Conservation (phyloP, 2,797 vertebrate species). For the Eidolon dupreanum region DNA sequence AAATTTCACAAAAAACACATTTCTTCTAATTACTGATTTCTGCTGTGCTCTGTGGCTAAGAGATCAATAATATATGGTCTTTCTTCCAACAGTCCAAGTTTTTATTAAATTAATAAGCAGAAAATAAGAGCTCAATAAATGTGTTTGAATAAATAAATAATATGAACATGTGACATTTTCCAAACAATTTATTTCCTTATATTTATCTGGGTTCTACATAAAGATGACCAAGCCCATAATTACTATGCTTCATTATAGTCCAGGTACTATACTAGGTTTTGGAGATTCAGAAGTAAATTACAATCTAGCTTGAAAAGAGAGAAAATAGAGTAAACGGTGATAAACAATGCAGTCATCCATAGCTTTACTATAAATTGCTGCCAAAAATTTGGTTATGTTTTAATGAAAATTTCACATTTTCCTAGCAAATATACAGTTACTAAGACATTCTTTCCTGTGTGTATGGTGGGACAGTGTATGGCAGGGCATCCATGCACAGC, state of each 20-base stretch:
- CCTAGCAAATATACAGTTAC: neutral
- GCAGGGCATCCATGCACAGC: neutral
- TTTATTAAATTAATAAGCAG: slow-evolving; percentile 13
- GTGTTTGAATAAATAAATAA: slow-evolving; percentile 13
- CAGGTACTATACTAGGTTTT: neutral
- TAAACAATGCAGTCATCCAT: neutral
- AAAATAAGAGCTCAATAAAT: neutral
- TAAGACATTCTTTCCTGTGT: neutral
- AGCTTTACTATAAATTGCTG: neutral
- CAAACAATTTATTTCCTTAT: neutral
- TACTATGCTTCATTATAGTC: neutral
- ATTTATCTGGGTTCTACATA: neutral
- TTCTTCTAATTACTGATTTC: slow-evolving; percentile 23
- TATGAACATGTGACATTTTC: neutral
- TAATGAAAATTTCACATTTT: neutral
- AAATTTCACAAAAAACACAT: slow-evolving; percentile 29
- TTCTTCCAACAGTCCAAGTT: neutral
- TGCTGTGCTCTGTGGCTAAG: neutral
- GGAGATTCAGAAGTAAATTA: neutral
- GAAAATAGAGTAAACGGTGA: neutral
- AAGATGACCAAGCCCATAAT: neutral
- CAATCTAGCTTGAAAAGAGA: neutral
- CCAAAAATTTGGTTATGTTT: neutral
- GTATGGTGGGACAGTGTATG: neutral
- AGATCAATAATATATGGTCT: neutral